These are phyloP conservation scores for Trematocara zebra DNA, from an alignment of 2,113 vertebrate genomes.

Conservation along the genomic window DNA sequence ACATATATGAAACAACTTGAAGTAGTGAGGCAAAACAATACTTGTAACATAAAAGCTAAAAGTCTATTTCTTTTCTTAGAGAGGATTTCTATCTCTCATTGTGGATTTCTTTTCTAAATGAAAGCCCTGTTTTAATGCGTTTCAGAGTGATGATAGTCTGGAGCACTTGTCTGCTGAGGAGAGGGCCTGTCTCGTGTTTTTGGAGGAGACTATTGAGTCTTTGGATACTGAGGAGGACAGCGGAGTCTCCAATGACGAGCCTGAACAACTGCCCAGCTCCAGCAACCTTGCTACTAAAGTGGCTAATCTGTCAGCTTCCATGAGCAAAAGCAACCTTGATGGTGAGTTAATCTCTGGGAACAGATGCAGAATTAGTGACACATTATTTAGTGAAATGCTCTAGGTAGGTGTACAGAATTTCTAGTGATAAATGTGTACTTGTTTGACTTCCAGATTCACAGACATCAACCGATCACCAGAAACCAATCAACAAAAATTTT, in stretches of 20 bases:
- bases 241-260: conserved; percentile 75
- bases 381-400: neutral
- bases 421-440: neutral
- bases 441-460: conserved; percentile 57
- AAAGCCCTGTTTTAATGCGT: neutral
- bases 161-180: conserved; percentile 89
- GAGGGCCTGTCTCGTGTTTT: conserved; percentile 87
- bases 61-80: neutral
- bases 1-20: neutral
- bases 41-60: neutral
- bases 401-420: neutral
- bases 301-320: conserved; percentile 52
- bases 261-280: conserved; percentile 25
- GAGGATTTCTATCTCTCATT: neutral
- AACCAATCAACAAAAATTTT: neutral
- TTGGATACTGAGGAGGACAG: conserved; percentile 84
- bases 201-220: conserved; percentile 91
- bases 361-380: neutral
- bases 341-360: conserved; percentile 35
- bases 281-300: conserved; percentile 47
- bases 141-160: conserved; percentile 81
- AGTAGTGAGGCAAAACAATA: neutral
- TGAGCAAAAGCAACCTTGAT: conserved; percentile 38
- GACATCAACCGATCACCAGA: neutral
- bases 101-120: neutral